These are phyloP conservation scores for Mycogona germanica DNA, from an alignment of 2,888 invertebrate species.

Conservation along the genomic window DNA sequence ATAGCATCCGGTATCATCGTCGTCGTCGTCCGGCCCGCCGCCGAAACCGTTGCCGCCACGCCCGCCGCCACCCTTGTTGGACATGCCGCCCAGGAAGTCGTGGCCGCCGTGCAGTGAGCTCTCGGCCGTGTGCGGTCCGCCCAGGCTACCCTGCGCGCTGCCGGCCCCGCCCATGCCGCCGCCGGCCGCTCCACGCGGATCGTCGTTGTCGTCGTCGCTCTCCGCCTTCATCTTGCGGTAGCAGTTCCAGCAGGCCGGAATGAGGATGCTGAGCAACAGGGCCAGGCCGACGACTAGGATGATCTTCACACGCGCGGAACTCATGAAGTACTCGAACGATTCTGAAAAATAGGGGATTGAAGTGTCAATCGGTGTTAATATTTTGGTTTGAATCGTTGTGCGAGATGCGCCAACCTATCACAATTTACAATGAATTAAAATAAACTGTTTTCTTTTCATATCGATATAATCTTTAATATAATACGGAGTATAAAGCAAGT, in stretches of 20 bases:
- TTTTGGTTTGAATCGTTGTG: not conserved
- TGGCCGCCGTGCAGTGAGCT: constrained; percentile 8
- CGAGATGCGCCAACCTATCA: not conserved
- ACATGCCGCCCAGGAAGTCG: not conserved
- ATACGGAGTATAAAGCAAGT: too few species aligned
- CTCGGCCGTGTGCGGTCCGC: constrained; percentile 9
- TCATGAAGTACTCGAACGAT: not conserved
- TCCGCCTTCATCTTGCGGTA: constrained; percentile 49
- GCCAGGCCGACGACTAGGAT: constrained; percentile 78
- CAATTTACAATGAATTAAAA: too few species aligned
- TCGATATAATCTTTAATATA: too few species aligned
- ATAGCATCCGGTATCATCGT: constrained; percentile 20
- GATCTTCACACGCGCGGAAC: constrained; percentile 35
- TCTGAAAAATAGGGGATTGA: not conserved
- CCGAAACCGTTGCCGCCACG: constrained; percentile 1
- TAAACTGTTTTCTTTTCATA: too few species aligned
- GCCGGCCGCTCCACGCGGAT: not conserved
- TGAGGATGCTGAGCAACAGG: constrained; percentile 75
- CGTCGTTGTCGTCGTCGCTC: constrained; percentile 3
- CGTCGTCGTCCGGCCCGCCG: too few species aligned
- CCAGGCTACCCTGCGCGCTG: not conserved
- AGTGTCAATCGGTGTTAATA: not conserved
- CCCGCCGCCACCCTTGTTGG: not conserved
- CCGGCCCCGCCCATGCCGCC: not conserved
- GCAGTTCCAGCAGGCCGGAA: constrained; percentile 79